Evolutionary conservation across 2,797 vertebrate genomes (phyloP), one percentile per base, ranked within the genome.

Genomic region (Fringilla coelebs): DNA sequence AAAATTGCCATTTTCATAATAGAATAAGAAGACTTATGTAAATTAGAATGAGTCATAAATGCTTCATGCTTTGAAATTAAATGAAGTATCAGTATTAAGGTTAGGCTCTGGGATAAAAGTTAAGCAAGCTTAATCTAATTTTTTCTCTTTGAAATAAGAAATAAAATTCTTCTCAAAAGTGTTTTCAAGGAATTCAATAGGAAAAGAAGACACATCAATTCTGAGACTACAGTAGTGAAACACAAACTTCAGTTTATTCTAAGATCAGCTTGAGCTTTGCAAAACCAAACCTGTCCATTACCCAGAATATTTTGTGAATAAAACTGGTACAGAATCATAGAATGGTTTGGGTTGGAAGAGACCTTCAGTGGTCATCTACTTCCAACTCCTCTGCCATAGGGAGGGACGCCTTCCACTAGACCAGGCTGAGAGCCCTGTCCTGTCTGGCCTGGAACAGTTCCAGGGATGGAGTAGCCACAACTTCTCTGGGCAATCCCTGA

Each of bases 11-110:
- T 91, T 93, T 94, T 95, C 95, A 83, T 96, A 76, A 94, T 82
- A 94, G 92, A 96, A 95, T 88, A 80, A 96, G 88, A 93, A 96
- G 96, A 94, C 60, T 52, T 74, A 96, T 97, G 85, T 94, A 97
- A 97, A 96, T 97, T 93, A 84, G 92, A 48, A 89, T 97, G 96
- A 96, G 87, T 98, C 96, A 95, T 95, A 95, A 95, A 58, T 97
- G 95, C 88, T 96, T 97, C 81, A 95, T 91, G 81, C 73, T 94
- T 93, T 77, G 85, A 96, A 97, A 93, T 93, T 62, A 96, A 94
- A 96, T 95, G 92, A 97, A 96, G 68, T 89, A 90, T 85, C 71
- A 77, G 66, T 93, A 21, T 90, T 95, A 93, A 88, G 91, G 85
- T 89, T 95, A 77, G 87, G 81, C 40, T 89, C 58, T 87, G 57